A percentile compares a stretch with the other conserved stretches of the same genome.
Conservation (phyloP, 37 sponge, comb jelly and placozoan species). For the Chondrilla cf. caribensis region DNA sequence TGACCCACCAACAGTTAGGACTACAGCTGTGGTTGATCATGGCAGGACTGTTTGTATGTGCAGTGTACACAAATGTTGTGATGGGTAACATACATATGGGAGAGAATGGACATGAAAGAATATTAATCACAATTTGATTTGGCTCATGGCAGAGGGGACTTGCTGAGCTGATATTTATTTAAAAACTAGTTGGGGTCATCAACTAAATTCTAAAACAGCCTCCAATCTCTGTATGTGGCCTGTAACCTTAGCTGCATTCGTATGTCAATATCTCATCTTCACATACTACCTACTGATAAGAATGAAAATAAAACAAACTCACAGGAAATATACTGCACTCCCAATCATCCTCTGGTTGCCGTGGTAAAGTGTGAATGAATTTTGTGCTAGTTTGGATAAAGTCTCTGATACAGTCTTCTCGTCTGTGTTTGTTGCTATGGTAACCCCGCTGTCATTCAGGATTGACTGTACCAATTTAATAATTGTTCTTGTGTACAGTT, state of each 20-base stretch:
- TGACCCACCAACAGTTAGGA: constrained; percentile 10
- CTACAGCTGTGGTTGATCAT: constrained; percentile 7
- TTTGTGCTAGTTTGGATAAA: neutral
- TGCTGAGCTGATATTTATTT: too few relatives aligned
- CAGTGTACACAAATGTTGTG: neutral
- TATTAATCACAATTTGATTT: too few relatives aligned
- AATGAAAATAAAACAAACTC: too few relatives aligned
- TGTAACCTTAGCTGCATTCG: too few relatives aligned
- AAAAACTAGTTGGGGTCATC: too few relatives aligned
- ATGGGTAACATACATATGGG: too few relatives aligned
- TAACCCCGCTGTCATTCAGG: neutral
- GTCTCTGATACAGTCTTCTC: neutral
- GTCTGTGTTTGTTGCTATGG: neutral
- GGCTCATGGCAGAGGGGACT: too few relatives aligned
- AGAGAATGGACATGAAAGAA: too few relatives aligned
- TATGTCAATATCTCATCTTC: too few relatives aligned
- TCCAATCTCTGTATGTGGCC: too few relatives aligned
- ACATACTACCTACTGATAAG: too few relatives aligned
- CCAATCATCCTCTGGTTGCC: constrained; percentile 9
- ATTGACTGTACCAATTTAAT: neutral
- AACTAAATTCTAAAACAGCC: too few relatives aligned
- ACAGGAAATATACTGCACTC: neutral
- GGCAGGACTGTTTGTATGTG: neutral
- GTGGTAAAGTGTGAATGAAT: constrained; percentile 8
- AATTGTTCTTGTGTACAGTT: neutral